Evolutionary conservation across 2,888 invertebrate species (phyloP), one percentile per base, ranked within the genome.

Genomic region (Macrosiphum euphorbiae): DNA sequence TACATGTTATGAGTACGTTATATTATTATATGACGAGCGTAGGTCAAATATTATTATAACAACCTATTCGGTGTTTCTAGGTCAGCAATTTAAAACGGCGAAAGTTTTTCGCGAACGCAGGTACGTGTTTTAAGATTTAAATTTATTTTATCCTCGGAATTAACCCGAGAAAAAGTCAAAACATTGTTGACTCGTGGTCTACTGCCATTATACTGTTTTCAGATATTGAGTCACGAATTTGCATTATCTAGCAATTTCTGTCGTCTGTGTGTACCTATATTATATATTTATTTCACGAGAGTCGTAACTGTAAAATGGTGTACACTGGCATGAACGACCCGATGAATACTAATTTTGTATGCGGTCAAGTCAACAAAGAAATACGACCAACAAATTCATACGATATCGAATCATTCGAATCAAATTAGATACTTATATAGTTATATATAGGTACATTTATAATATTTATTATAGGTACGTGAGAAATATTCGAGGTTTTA

Each of bases 271-370:
- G 88, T 86, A 26, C 47, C n/a, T 47, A 86, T 86, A 86, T 47
- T 28, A n/a, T 86, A 47, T 47, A 44, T 28, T 86, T 86, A 47
- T 91, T 91, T 61, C 47, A 35, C 86, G 91, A 91, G 41, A 91
- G 28, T 28, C 52, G n/a, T 91, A 91, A 91, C 91, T 86, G 91
- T 91, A 91, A 89, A 90, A 91, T n/a, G 8, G 86, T 86, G 58
- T 47, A 86, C 41, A 91, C 58, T 28, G 47, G 24, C 58, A 11
- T 11, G 47, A 52, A 55, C 16, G 84, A 84, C 84, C 55, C 3
- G 35, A 91, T 26, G 91, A 91, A 91, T 91, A 86, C 91, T 91
- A 91, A 91, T 85, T 91, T 91, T 47, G 47, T 91, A 41, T 84
- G 91, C 91, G 84, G 35, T 78, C 35, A 47, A 90, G 90, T 67